Evolutionary conservation across 2,797 vertebrate genomes (phyloP).

Genomic region (Pseudomugil gertrudae): DNA sequence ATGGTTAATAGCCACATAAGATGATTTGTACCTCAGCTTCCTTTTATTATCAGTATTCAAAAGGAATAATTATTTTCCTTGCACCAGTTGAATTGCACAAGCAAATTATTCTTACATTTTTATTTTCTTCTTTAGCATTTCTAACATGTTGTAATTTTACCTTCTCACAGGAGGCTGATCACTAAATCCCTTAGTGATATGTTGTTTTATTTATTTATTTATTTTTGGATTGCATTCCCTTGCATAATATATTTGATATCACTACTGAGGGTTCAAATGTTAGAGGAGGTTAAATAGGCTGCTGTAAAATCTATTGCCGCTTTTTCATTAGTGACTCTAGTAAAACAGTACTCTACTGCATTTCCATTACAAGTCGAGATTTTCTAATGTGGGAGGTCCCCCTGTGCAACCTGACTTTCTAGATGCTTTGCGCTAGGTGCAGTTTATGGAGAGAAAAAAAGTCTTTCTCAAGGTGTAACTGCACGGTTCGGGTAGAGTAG

Average conservation of each 20-base stretch:
- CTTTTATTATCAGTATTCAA: conserved; percentile 3
- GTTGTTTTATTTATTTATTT: background rate
- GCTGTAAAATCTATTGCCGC: background rate
- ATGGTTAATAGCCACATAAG: background rate
- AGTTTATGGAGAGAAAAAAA: too few relatives aligned
- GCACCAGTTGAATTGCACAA: conserved; percentile 23
- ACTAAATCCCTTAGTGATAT: conserved; percentile 27
- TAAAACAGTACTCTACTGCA: too few relatives aligned
- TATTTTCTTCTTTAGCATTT: conserved; percentile 15
- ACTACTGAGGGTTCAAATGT: background rate
- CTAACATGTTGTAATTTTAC: background rate
- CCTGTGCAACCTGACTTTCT: too few relatives aligned
- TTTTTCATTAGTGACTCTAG: too few relatives aligned
- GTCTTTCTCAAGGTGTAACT: too few relatives aligned
- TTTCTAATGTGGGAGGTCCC: too few relatives aligned
- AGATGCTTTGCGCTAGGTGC: too few relatives aligned
- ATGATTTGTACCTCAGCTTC: background rate
- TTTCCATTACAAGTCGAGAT: too few relatives aligned
- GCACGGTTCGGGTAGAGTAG: too few relatives aligned
- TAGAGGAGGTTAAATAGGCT: background rate
- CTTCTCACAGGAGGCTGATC: background rate
- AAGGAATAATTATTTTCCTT: conserved; percentile 28
- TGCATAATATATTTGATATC: background rate
- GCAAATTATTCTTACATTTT: conserved; percentile 16
- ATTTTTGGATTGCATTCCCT: background rate